Evolutionary conservation across 2,888 invertebrate species (phyloP), one percentile per base, ranked within the genome.

Genomic region (Muscina levida): DNA sequence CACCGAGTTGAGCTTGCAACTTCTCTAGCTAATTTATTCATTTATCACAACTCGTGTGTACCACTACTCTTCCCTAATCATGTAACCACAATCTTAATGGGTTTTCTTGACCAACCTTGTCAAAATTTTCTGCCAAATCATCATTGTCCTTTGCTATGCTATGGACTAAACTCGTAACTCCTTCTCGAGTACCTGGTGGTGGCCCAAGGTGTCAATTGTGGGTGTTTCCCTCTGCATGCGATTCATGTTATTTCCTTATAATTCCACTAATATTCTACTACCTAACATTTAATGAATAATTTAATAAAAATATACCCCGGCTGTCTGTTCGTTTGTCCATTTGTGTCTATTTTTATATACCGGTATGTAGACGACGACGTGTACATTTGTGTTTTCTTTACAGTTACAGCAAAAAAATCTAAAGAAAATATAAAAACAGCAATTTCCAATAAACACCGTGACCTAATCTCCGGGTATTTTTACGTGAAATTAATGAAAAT

Each of bases 401-500:
- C 53, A 22, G 53, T 22, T 13, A 24, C 53, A 53, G 3, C 53
- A 53, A 51, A 53, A 22, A 24, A 53, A 53, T 2, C 24, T 22
- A 5, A 31, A 31, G 31, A 31, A 31, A 5, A 31, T 31, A 31
- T 31, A 31, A 3, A 31, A 31, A 31, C 8, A 31, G 8, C 31
- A 31, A n/a, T 31, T 31, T 31, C 31, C 31, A 3, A 17, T 51
- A 51, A 51, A 51, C 22, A 53, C 53, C 53, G 53, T 53, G 53
- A 53, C 53, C 53, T 53, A 53, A 53, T 53, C 53, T 1, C 22
- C 13, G 53, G n/a, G 13, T 24, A 53, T 53, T 24, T 53, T 53
- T 53, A 53, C 24, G 53, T 53, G 24, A 53, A 51, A 51, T 51
- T 51, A 51, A 51, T 51, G 19, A 22, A 51, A 51, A 51, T 5